These are phyloP conservation scores for Scrobipalpa atriplicella DNA, from an alignment of 2,888 invertebrate species.

Conservation along the genomic window DNA sequence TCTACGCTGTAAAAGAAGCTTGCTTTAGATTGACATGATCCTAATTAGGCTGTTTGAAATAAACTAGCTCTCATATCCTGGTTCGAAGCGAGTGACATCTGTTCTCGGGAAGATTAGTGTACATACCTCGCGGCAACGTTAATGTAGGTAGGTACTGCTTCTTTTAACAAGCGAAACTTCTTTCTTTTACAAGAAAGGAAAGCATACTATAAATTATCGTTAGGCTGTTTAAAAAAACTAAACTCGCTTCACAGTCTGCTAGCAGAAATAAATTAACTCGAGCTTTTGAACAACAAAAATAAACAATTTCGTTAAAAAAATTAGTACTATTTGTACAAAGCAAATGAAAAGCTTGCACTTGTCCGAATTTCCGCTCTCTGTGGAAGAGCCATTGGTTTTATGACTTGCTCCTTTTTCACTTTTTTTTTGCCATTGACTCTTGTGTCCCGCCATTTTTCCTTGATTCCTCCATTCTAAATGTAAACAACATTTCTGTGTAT, in stretches of 20 bases:
- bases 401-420: conserved; percentile 12
- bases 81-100: conserved; percentile 55
- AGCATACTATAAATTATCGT: no score
- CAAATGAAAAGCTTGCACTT: conserved; percentile 11
- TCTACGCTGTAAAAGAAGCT: no score
- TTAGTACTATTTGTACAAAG: conserved; percentile 1
- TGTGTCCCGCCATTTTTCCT: conserved; percentile 29
- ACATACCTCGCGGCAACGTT: conserved; percentile 41
- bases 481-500: neutral
- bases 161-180: no score
- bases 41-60: no score
- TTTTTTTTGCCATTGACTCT: neutral
- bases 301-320: neutral
- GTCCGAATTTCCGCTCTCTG: conserved; percentile 2
- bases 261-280: neutral
- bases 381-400: conserved; percentile 12
- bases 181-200: no score
- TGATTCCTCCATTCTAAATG: neutral
- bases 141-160: neutral
- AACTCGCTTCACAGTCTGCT: neutral
- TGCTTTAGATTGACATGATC: no score
- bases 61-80: conserved; percentile 26
- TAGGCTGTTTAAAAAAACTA: neutral
- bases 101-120: conserved; percentile 53
- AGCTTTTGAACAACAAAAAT: neutral